phyloP scores from a whole-genome alignment of 2,113 vertebrate genomes.

The Caranx melampygus region DNA sequence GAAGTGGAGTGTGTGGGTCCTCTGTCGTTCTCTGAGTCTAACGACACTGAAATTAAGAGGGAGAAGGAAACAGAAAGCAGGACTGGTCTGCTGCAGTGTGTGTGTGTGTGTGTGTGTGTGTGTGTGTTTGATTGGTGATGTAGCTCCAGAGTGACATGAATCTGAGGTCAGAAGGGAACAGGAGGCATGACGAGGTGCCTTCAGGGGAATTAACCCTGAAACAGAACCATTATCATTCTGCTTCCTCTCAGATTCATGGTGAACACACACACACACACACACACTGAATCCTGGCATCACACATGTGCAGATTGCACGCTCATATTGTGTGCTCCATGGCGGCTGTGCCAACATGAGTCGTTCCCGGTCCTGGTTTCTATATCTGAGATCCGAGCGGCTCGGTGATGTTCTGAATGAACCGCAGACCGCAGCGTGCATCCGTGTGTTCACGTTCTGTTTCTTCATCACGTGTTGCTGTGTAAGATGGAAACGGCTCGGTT shows the following conservation, averaged over 20 bases:
- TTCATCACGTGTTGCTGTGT: background rate
- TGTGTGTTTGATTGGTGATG: background rate
- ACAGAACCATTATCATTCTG: background rate
- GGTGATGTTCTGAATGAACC: no score
- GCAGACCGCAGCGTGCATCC: no score
- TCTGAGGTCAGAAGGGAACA: background rate
- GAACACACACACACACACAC: background rate
- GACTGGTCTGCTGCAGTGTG: background rate
- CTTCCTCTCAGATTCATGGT: background rate
- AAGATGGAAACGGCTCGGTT: background rate
- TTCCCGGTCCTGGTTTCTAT: background rate
- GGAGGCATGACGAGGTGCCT: background rate
- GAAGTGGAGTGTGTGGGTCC: background rate
- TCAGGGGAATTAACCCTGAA: background rate
- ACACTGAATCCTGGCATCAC: background rate
- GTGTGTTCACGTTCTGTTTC: no score
- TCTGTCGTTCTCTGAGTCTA: slow-evolving; percentile 14
- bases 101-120: background rate
- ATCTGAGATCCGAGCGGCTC: background rate
- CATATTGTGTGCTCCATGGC: background rate
- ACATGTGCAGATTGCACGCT: background rate
- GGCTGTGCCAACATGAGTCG: background rate
- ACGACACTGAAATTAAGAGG: slow-evolving; percentile 30
- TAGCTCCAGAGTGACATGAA: background rate
- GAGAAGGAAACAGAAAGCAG: background rate